Base-by-base conservation (phyloP, 2,113 vertebrate genomes). In the Stercorarius parasiticus region DNA sequence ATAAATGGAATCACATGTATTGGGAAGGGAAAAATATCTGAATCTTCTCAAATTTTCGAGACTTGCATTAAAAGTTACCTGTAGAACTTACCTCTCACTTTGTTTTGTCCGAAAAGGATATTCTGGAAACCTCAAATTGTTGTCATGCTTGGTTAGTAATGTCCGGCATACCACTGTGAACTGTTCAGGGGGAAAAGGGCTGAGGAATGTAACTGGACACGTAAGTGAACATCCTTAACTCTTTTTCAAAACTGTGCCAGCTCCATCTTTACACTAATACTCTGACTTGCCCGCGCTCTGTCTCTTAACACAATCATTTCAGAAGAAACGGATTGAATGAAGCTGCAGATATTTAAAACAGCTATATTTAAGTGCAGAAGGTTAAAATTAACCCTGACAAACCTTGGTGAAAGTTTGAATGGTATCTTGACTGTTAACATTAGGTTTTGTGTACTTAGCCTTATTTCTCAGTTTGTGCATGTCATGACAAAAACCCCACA, bases 21-120 rank as follows among this genome's bases (percentile, higher is more conserved):
- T 49, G 78, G 90, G 82, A 82, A 90, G 36, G 70, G 21, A 81
- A 49, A 27, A 80, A 55, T 11, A 91, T 5, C 40, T 30, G 49
- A 93, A 78, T 91, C 84, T 79, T 88, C 64, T 88, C 62, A 88
- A 72, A 59, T 53, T 93, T 91, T 90, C 81, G 90, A 91, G 58
- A 94, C 62, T 95, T 91, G 76, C 79, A 94, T 97, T 87, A 96
- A 95, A 96, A 88, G 64, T 94, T 94, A 91, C 78, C 93, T 90
- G 87, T 66, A 93, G 82, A 84, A 86, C 45, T 95, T 42, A 26
- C 76, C 81, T 91, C 86, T 96, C 22, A 38, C 50, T 85, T 93
- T 89, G 36, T 79, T 96, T 96, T 93, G 82, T 94, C 23, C 96
- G 89, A n/a, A 93, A 72, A 22, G n/a, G 59, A 25, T 82, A 15